phyloP scores from a whole-genome alignment of 2,888 invertebrate species.

The Phalera bucephala region DNA sequence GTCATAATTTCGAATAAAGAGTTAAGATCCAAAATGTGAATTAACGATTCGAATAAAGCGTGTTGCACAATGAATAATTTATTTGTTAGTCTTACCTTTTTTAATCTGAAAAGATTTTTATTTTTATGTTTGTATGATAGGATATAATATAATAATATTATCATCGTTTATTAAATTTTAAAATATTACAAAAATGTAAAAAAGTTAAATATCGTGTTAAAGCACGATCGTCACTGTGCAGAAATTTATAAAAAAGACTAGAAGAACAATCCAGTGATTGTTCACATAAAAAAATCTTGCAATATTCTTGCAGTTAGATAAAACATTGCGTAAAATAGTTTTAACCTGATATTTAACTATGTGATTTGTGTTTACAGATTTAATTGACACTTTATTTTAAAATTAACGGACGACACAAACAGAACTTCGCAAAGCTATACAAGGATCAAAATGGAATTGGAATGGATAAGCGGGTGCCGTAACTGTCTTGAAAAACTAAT shows the following conservation, averaged over 20 bases:
- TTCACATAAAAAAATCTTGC: constrained; percentile 10
- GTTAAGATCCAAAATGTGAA: constrained; percentile 20
- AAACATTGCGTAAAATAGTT: constrained; percentile 1
- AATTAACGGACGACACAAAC: constrained; percentile 41
- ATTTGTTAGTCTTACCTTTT: constrained; percentile 4
- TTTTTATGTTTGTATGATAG: constrained; percentile 19
- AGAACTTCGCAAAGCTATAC: constrained; percentile 22
- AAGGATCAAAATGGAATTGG: constrained; percentile 39
- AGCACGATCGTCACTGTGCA: constrained; percentile 16
- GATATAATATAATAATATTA: too few species aligned
- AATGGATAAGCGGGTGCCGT: constrained; percentile 57
- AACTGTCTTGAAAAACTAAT: constrained; percentile 49
- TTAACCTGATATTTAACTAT: too few species aligned
- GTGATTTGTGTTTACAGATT: constrained; percentile 13
- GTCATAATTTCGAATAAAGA: constrained; percentile 50
- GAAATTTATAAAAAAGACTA: constrained; percentile 29
- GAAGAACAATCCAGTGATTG: constrained; percentile 26
- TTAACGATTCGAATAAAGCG: constrained; percentile 19
- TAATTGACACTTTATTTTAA: constrained; percentile 41
- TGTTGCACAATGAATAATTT: constrained; percentile 6
- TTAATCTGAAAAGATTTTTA: constrained; percentile 6
- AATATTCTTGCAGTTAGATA: constrained; percentile 19
- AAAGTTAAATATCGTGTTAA: constrained; percentile 7
- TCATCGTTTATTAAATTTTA: constrained; percentile 18
- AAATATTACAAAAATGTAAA: constrained; percentile 14